Evolutionary conservation across 1,140 invertebrate species (phyloP).

Genomic region (Asbolus verrucosus): DNA sequence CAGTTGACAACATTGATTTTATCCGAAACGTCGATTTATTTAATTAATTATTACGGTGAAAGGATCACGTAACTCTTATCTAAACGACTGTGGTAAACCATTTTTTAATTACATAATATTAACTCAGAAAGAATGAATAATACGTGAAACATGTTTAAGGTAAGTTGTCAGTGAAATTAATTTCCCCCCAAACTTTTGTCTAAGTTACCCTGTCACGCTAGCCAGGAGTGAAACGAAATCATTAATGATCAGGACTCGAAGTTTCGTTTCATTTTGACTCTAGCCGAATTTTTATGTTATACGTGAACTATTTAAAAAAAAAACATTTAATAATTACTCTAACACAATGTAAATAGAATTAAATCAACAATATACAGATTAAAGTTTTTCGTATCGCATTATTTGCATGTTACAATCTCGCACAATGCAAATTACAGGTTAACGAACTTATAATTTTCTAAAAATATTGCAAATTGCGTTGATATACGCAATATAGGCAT

Average conservation of each 20-base stretch:
- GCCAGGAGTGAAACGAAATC: conserved; percentile 23
- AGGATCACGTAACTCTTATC: not conserved
- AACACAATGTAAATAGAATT: conserved; percentile 18
- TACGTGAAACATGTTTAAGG: conserved; percentile 9
- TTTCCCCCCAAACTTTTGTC: conserved; percentile 1
- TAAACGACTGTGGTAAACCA: no score
- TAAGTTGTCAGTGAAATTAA: conserved; percentile 18
- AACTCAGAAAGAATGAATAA: no score
- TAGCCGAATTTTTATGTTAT: conserved; percentile 3
- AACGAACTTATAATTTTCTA: conserved; percentile 24
- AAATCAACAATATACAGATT: conserved; percentile 2
- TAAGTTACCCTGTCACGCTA: conserved; percentile 27
- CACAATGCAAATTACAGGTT: conserved; percentile 25
- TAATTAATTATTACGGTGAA: not conserved
- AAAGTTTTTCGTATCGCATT: not conserved
- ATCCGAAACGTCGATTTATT: no score
- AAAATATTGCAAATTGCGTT: conserved; percentile 13
- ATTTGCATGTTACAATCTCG: conserved; percentile 15
- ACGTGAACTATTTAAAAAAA: no score
- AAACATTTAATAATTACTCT: no score
- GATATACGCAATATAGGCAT: not conserved
- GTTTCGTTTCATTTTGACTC: conserved; percentile 27
- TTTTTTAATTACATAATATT: no score
- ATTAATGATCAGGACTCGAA: conserved; percentile 25
- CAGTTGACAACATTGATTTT: no score